Conservation (phyloP, 2,113 vertebrate genomes). For the Merops nubicus region DNA sequence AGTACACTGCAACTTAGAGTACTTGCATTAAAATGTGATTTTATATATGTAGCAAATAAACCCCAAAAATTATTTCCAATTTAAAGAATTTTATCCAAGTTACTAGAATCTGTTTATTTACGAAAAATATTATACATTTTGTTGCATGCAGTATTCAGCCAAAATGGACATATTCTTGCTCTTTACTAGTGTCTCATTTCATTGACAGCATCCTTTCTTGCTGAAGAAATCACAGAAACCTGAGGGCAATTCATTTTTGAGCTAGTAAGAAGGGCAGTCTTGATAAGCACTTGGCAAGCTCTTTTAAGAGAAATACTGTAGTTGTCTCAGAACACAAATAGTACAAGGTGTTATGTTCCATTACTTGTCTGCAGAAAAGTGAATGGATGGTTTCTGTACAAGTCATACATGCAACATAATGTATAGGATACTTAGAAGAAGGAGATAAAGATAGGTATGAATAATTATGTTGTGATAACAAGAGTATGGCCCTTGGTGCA, state of each 20-base stretch:
- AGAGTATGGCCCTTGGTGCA: not conserved
- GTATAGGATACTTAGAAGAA: not conserved
- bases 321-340: not conserved
- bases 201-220: not conserved
- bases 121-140: not conserved
- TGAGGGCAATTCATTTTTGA: not conserved
- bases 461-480: not conserved
- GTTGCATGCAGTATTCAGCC: not conserved
- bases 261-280: not conserved
- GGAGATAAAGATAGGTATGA: not conserved
- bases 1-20: not conserved
- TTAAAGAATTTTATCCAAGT: not conserved
- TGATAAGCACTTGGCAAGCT: not conserved
- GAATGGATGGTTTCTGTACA: not conserved
- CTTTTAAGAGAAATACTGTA: not conserved
- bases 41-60: not conserved
- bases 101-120: not conserved
- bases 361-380: not conserved
- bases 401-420: not conserved
- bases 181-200: not conserved
- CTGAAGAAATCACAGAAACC: not conserved
- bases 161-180: not conserved
- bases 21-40: not conserved
- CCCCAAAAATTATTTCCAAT: not conserved
- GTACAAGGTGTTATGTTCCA: not conserved